Conservation (phyloP, 2,888 invertebrate genomes). For the Pocota personata region DNA sequence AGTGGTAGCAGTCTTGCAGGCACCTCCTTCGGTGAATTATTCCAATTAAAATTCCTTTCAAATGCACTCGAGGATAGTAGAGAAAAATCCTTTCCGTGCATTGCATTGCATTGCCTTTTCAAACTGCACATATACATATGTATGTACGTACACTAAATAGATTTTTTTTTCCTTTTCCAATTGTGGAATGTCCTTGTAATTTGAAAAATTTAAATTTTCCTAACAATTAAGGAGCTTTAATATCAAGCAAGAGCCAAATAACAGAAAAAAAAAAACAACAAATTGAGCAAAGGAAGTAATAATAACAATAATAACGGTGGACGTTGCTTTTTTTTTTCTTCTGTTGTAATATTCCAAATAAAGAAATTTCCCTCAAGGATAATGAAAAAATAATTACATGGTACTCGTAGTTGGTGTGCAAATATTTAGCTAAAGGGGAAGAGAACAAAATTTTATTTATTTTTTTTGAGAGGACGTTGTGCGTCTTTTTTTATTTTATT, state of each 20-base stretch:
- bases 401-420: conserved; percentile 51
- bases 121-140: no score
- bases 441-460: not conserved
- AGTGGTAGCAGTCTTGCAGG: not conserved
- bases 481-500: not conserved
- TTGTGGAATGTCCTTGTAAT: conserved; percentile 58
- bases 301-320: conserved; percentile 55
- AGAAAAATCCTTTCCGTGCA: conserved; percentile 14
- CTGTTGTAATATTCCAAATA: conserved; percentile 39
- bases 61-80: conserved; percentile 18
- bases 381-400: conserved; percentile 68
- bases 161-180: not conserved
- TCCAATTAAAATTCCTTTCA: conserved; percentile 57
- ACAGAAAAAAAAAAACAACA: not conserved
- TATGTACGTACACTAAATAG: not conserved
- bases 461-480: not conserved
- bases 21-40: conserved; percentile 39
- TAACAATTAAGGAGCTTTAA: conserved; percentile 57
- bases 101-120: no score
- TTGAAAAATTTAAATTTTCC: conserved; percentile 48
- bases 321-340: conserved; percentile 9
- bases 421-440: conserved; percentile 42
- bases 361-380: conserved; percentile 59
- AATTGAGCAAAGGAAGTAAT: conserved; percentile 37
- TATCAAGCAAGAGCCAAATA: conserved; percentile 6